Conservation (phyloP, 2,888 invertebrate species). For the Azorinus chamasolen region DNA sequence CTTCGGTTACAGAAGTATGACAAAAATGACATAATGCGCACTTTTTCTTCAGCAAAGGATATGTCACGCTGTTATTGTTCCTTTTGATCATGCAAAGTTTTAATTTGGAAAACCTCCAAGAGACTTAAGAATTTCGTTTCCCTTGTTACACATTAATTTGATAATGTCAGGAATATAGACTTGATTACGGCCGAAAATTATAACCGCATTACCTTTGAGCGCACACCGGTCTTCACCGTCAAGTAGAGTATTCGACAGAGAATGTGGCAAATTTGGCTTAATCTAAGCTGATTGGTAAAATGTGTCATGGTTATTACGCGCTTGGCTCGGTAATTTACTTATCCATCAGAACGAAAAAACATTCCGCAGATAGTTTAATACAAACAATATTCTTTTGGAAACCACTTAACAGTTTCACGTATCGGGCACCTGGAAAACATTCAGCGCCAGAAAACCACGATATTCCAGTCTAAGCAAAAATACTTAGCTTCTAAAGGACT, state of each 20-base stretch:
- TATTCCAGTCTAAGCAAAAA: not conserved
- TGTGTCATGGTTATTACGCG: no score
- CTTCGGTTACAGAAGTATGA: no score
- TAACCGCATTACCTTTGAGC: no score
- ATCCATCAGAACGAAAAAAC: no score
- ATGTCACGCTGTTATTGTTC: conserved; percentile 4
- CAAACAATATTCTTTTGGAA: conserved; percentile 43
- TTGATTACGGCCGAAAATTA: no score
- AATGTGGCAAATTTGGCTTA: conserved; percentile 22
- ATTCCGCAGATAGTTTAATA: conserved; percentile 33
- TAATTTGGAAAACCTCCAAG: conserved; percentile 35
- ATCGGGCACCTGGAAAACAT: conserved; percentile 27
- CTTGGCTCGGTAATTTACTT: no score
- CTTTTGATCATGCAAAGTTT: conserved; percentile 23
- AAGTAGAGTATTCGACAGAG: not conserved
- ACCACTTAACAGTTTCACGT: conserved; percentile 44
- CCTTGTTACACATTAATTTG: conserved; percentile 35
- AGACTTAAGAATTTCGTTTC: conserved; percentile 6
- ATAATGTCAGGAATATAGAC: conserved; percentile 1
- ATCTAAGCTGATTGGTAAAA: conserved; percentile 10
- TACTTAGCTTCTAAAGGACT: conserved; percentile 30
- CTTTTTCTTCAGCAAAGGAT: no score
- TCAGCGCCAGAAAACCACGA: not conserved
- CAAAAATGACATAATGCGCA: no score
- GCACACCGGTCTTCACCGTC: no score